Evolutionary conservation across 2,113 vertebrate genomes (phyloP).

Genomic region (Larimichthys crocea): DNA sequence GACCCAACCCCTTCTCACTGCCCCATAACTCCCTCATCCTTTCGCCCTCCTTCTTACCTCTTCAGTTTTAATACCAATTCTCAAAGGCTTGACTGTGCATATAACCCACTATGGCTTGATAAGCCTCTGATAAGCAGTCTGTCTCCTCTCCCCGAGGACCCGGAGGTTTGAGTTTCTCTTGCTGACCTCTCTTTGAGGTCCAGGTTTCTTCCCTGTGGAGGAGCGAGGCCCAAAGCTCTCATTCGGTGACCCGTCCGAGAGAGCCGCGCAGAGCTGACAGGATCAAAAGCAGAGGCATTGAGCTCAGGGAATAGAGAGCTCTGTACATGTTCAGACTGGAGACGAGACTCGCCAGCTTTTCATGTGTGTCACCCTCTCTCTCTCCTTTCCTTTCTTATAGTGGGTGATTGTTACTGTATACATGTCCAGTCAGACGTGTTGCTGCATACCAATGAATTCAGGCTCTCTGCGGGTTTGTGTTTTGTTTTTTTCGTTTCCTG

Average conservation of each 20-base stretch:
- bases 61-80: conserved; percentile 65
- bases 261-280: conserved; percentile 60
- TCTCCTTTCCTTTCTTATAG: neutral
- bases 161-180: conserved; percentile 51
- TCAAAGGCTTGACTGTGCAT: conserved; percentile 69
- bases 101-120: conserved; percentile 60
- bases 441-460: conserved; percentile 37
- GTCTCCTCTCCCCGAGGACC: conserved; percentile 61
- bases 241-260: conserved; percentile 63
- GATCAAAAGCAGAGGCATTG: conserved; percentile 68
- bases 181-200: conserved; percentile 74
- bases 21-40: conserved; percentile 30
- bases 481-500: conserved; percentile 34
- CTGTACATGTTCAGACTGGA: conserved; percentile 58
- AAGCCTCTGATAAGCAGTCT: conserved; percentile 69
- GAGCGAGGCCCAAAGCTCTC: conserved; percentile 60
- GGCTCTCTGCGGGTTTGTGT: conserved; percentile 26
- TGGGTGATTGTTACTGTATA: conserved; percentile 26
- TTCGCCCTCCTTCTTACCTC: conserved; percentile 37
- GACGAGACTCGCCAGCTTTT: conserved; percentile 48
- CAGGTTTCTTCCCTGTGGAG: conserved; percentile 66
- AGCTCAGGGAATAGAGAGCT: conserved; percentile 59
- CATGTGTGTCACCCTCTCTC: conserved; percentile 1
- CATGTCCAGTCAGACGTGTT: conserved; percentile 17
- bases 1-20: conserved; percentile 35